Base-by-base conservation (phyloP, 2,888 invertebrate species). In the Sinhomidia bicolor region DNA sequence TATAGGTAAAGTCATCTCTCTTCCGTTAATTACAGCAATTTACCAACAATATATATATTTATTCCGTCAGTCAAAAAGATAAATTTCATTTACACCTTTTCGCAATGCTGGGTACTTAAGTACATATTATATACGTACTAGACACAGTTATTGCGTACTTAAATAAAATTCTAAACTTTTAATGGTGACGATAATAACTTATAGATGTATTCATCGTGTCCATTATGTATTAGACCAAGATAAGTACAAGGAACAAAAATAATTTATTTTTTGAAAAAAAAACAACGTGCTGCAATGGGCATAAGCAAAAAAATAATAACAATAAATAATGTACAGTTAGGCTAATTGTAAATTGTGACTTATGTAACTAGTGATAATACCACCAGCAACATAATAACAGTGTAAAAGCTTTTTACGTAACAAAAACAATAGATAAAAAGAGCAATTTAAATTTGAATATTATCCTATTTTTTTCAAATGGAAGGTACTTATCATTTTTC, bases 11-110 rank as follows among this genome's bases (percentile, higher is more conserved):
- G 47, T n/a, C 74, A 74, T 47, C 47, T 74, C 51, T 74, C 79
- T 60, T 79, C 60, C 41, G 78, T 5, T 79, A 79, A 79, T 79
- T 79, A 23, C 36, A 32, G 2, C 41, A 23, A 79, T 20, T 26
- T 14, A 60, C 36, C n/a, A n/a, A n/a, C n/a, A n/a, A 79, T 36
- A 3, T 36, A 36, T 3, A 36, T 36, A 5, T 36, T 36, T 36
- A 36, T 60, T 26, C 12, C 0, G 36, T 60, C 62, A 41, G 41
- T 12, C 74, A 36, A n/a, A 47, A 23, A 57, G 29, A 79, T n/a
- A n/a, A n/a, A n/a, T n/a, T 51, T 79, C 17, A 83, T 83, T 83
- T 57, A 17, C 74, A 74, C 60, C 74, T 74, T 83, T 23, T 83
- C 57, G 47, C 57, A 36, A 23, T 79, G 68, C 4, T 80, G 41